Evolutionary conservation across 1,140 invertebrate species (phyloP), one percentile per base, ranked within the genome.

Genomic region (Drosophila elegans): DNA sequence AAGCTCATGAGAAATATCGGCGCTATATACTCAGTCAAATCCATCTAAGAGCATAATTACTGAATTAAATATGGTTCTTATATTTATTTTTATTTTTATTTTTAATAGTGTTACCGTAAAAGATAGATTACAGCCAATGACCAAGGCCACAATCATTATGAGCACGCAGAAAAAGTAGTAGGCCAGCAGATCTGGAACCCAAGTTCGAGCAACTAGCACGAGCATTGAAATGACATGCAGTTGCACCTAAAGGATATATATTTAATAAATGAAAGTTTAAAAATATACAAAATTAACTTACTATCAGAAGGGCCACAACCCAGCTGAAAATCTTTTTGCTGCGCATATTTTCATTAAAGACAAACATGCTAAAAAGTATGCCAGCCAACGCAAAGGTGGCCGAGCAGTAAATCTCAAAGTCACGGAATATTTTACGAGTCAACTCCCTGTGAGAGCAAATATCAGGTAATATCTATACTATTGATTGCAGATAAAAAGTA

Each of bases 1-100:
- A 74, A 85, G 11, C 68, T 64, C 10, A 75, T 4, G 5, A 90
- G 71, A 25, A 90, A 90, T 2, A 86, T 27, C 1, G 69, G 34
- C 4, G 82, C 62, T 25, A 90, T 61, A 5, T 61, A 49, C 9
- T 59, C 39, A 0, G 86, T 90, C 9, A 90, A 21, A 51, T 90
- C 86, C 68, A 75, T 61, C 85, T 89, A 29, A 3, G 27, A 29
- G 21, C 21, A n/a, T 21, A 21, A 21, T 6, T 53, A 4, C 2
- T 5, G 2, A 9, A 38, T 45, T 16, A 32, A 1, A 29, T 6
- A 39, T 3, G 11, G 3, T 4, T 1, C 3, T 25, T 34, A 36
- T 12, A 0, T 7, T 12, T 29, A 36, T 12, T 1, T 7, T 12
- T 29, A 10, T 9, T 11, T 2, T 38, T 3, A 9, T 2, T 11